Evolutionary conservation across 2,888 invertebrate genomes (phyloP).

Genomic region (Hypercompe scribonia): DNA sequence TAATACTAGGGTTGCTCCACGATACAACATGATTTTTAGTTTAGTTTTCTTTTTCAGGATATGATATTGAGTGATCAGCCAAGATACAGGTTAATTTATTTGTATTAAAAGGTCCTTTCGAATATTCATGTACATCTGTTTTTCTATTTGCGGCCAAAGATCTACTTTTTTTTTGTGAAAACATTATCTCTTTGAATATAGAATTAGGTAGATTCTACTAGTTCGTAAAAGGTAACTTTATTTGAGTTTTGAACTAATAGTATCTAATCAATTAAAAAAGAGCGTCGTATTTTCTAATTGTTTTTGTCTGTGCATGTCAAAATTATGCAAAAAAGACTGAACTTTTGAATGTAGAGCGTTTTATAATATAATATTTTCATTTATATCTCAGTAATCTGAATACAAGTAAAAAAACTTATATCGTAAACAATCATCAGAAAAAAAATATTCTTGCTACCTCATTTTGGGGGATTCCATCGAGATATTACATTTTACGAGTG

Average conservation of each 20-base stretch:
- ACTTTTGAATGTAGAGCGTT: not conserved
- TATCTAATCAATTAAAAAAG: not conserved
- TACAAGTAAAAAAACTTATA: constrained; percentile 21
- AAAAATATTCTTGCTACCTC: constrained; percentile 36
- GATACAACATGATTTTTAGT: not conserved
- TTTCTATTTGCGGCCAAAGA: not conserved
- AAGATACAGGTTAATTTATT: not conserved
- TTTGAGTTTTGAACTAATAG: not conserved
- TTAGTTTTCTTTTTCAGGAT: not conserved
- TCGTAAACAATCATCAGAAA: constrained; percentile 18
- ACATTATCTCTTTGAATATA: not conserved
- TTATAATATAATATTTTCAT: not conserved
- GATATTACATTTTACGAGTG: constrained; percentile 47
- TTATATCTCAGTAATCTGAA: not conserved
- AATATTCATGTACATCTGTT: not conserved
- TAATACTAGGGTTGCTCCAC: constrained; percentile 57
- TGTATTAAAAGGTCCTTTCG: not conserved
- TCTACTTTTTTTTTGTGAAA: not conserved
- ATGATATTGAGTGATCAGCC: not conserved
- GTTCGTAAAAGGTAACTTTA: too few relatives aligned
- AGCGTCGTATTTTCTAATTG: not conserved
- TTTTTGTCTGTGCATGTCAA: not conserved
- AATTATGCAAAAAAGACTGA: not conserved
- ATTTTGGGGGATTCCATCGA: constrained; percentile 22
- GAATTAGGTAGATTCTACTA: not conserved